Evolutionary conservation across 2,888 invertebrate species (phyloP), one percentile per base, ranked within the genome.

Genomic region (Dryobota labecula): DNA sequence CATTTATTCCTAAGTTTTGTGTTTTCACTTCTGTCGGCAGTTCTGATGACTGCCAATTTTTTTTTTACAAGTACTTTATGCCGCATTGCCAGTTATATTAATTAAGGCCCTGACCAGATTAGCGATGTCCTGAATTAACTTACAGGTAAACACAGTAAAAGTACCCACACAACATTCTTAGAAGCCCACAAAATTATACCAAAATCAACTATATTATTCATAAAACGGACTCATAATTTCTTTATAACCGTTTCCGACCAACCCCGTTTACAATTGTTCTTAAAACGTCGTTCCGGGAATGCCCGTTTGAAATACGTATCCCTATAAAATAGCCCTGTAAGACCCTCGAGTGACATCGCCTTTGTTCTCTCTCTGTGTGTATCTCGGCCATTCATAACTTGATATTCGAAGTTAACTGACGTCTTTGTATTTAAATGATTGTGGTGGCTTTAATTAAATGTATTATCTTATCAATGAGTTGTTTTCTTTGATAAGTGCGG

Each of bases 341-440:
- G 49, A 7, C 56, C 62, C 65, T 62, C 58, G 58, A 75, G 80
- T 79, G 80, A 75, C 62, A 62, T 58, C 11, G 33, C 51, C 57
- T 71, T 83, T 78, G 80, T 75, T 60, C 67, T 13, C 8, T 27
- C 43, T 70, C 47, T 58, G 43, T 63, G 65, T 65, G 43, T 62
- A 53, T 74, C 67, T 63, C 57, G 5, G 45, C 57, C 67, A 72
- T 76, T 80, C 41, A 71, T 64, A 73, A 53, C 73, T 71, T 80
- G 70, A 69, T 61, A 45, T 65, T 65, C 51, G 49, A 69, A 70
- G 58, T 61, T 38, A 83, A 69, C 62, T 47, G 82, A 73, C 76
- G 70, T 68, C 66, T 76, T 76, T 83, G 66, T 73, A n/a, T 80
- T 65, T 63, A 43, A 70, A 43, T 70, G n/a, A n/a, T n/a, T n/a